Base-by-base conservation (phyloP, 1,140 invertebrate genomes). In the Drosophila fuyamai region DNA sequence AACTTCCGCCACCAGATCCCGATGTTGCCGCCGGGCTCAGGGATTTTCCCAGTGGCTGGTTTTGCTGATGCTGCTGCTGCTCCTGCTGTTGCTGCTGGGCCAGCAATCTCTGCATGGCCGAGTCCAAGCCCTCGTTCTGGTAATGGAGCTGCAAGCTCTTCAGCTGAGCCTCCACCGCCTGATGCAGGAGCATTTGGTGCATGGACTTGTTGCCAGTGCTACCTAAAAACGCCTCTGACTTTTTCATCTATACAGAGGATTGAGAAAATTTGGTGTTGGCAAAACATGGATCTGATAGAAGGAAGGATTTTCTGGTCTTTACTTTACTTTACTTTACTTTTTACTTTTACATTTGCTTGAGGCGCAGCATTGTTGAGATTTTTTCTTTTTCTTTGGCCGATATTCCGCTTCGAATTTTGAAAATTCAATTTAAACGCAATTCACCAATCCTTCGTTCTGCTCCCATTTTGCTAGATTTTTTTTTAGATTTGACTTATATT, bases 351-450 rank as follows among this genome's bases (percentile, higher is more conserved):
- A n/a, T 48, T 59, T 32, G 41, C 41, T 65, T 57, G 54, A 65
- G 53, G 51, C 50, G 43, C 53, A 81, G 79, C 82, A 84, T 92
- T 92, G 91, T 89, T 92, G 86, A 92, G 91, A 92, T 92, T 92
- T 92, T 92, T 92, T 92, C 91, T 92, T 92, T 92, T 88, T 53
- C 60, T 67, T 81, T 81, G 91, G 91, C 81, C 91, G 91, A 92
- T 91, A 79, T 81, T 86, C 72, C 79, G 72, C 68, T 73, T 50
- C 60, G 63, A 79, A 63, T 60, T 70, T 77, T 71, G 44, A 68
- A 79, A 83, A 62, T 44, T 61, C 53, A 72, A 56, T 44, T 38
- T 53, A 76, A 51, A 72, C 55, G 61, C 47, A 72, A 71, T 50
- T 59, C 44, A 88, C 71, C 73, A 90, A 90, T 90, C 85, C 85